These are phyloP conservation scores for Ochropacha duplaris DNA, from an alignment of 2,888 invertebrate genomes.

Conservation along the genomic window DNA sequence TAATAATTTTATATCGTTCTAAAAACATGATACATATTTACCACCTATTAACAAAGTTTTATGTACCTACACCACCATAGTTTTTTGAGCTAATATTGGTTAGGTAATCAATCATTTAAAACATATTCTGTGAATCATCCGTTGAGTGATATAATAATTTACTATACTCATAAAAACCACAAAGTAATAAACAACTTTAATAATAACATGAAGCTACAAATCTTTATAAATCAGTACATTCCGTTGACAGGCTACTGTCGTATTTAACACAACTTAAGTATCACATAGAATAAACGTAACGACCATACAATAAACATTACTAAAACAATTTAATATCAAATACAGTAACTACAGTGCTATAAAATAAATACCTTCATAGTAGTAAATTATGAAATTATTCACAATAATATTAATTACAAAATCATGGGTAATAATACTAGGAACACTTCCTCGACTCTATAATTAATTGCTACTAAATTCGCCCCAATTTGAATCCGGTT, in stretches of 20 bases:
- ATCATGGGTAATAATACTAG: slow-evolving; percentile 65
- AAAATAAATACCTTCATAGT: slow-evolving; percentile 10
- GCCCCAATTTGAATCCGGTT: slow-evolving; percentile 83
- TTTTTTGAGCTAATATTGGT: too few relatives aligned
- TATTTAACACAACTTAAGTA: not conserved
- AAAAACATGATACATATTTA: too few relatives aligned
- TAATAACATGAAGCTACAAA: too few relatives aligned
- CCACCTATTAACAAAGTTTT: too few relatives aligned
- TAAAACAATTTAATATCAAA: not conserved
- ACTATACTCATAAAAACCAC: too few relatives aligned
- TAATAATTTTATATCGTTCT: not conserved
- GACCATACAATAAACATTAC: not conserved
- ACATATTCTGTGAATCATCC: too few relatives aligned
- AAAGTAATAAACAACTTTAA: too few relatives aligned
- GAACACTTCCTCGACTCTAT: slow-evolving; percentile 75
- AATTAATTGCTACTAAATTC: slow-evolving; percentile 84
- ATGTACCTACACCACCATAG: too few relatives aligned
- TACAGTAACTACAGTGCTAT: not conserved
- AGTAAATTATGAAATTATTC: slow-evolving; percentile 63
- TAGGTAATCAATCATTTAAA: too few relatives aligned
- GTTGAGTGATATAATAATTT: too few relatives aligned
- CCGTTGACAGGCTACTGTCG: too few relatives aligned
- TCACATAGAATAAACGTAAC: not conserved
- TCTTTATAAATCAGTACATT: too few relatives aligned
- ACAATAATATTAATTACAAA: slow-evolving; percentile 72